A percentile compares a stretch with the other conserved stretches of the same genome.
Evolutionary conservation across 2,888 invertebrate genomes (phyloP).

Genomic region (Pomacea canaliculata): DNA sequence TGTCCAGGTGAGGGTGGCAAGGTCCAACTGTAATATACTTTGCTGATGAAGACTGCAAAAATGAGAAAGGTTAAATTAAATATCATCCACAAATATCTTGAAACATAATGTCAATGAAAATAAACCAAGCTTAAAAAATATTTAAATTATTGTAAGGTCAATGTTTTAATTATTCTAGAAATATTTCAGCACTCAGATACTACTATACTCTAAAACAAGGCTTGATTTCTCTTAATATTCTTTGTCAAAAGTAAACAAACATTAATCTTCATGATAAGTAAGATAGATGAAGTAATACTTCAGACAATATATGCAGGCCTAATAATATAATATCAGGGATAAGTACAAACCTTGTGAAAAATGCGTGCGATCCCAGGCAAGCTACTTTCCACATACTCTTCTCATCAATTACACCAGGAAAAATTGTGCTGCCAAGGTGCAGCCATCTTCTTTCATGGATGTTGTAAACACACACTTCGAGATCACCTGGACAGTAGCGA

Average conservation of each 20-base stretch:
- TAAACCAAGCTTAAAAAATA: too few relatives aligned
- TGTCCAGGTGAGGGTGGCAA: conserved; percentile 2
- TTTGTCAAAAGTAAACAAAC: too few relatives aligned
- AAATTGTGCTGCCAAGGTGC: not conserved
- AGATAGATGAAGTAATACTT: too few relatives aligned
- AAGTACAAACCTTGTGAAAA: conserved; percentile 16
- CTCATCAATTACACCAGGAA: conserved; percentile 4
- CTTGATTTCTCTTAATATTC: too few relatives aligned
- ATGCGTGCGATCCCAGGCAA: conserved; percentile 6
- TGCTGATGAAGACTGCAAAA: conserved; percentile 7
- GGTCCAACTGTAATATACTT: not conserved
- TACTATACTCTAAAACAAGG: too few relatives aligned
- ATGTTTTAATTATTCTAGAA: too few relatives aligned
- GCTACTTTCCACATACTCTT: conserved; percentile 11
- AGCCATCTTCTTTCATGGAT: conserved; percentile 1
- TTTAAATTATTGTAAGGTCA: too few relatives aligned
- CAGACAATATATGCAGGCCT: too few relatives aligned
- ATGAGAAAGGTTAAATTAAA: too few relatives aligned
- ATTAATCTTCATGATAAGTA: too few relatives aligned
- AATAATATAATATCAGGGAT: not conserved
- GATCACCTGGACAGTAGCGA: not conserved
- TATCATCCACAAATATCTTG: not conserved
- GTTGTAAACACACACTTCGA: conserved; percentile 4
- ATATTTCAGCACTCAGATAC: too few relatives aligned
- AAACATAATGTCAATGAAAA: not conserved